Evolutionary conservation across 2,888 invertebrate genomes (phyloP), one percentile per base, ranked within the genome.

Genomic region (Litoditis marina): DNA sequence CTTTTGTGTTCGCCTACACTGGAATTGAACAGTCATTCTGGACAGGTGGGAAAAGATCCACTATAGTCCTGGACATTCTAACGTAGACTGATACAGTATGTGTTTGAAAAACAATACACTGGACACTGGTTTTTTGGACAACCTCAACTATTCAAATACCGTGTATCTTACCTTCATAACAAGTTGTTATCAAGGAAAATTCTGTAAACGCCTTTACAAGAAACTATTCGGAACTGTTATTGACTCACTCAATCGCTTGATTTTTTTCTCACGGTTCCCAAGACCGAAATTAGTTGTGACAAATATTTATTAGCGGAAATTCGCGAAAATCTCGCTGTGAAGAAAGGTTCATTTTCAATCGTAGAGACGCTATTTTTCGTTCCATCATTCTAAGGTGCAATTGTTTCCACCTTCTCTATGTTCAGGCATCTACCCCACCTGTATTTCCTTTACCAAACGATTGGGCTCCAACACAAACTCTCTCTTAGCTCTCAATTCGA

Each of bases 401-500:
- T 0, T 51, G 2, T 2, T 19, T 52, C 30, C 16, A 27, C n/a
- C 27, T 16, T 49, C n/a, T 13, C n/a, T n/a, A n/a, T n/a, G n/a
- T 66, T 54, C 52, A 81, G 94, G 94, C 0, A 94, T 98, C 0
- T 98, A 95, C 85, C 91, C 94, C 32, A 88, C 93, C 0, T 90
- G 91, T 73, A 89, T 98, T 69, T 92, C 94, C 0, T 92, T 92
- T 83, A 95, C 93, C 0, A 83, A 87, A 54, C 85, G 87, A 7
- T 89, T 94, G 83, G 75, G 75, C 3, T 46, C 39, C 22, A 78
- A 78, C 55, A 78, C 77, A 1, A 73, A 77, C 31, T 61, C 67
- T 27, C 58, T 93, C 25, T 90, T 95, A 28, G 95, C 94, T 0
- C 86, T 96, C 6, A 92, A 92, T 2, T 95, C 95, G 0, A 93